These are phyloP conservation scores for Allolobophora icterica DNA, from an alignment of 2,888 invertebrate genomes.

Conservation along the genomic window DNA sequence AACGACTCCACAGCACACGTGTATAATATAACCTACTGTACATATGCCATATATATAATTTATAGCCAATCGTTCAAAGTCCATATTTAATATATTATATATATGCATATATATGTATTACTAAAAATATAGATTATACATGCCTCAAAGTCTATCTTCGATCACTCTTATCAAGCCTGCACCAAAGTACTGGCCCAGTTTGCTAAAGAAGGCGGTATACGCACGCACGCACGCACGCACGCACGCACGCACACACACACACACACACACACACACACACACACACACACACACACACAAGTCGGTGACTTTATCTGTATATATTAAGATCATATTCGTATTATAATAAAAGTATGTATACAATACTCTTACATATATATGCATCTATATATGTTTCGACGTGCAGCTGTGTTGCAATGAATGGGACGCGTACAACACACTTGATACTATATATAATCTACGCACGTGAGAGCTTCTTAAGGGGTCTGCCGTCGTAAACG, in stretches of 20 bases:
- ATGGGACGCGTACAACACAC: not conserved
- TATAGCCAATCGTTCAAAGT: too few species aligned
- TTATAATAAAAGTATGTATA: not conserved
- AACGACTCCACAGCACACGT: not conserved
- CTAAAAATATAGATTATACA: not conserved
- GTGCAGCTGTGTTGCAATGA: not conserved
- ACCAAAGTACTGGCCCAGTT: not conserved
- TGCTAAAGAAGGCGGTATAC: conserved; percentile 4
- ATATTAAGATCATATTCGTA: not conserved
- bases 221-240: not conserved
- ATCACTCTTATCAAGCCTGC: not conserved
- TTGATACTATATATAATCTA: not conserved
- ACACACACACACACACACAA: not conserved
- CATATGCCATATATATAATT: too few species aligned
- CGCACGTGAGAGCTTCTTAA: too few species aligned
- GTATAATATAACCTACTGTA: too few species aligned
- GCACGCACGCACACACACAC: not conserved
- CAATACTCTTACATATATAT: too few species aligned
- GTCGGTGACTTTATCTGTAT: not conserved
- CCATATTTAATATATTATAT: not conserved
- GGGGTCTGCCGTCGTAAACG: too few species aligned
- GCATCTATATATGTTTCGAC: too few species aligned
- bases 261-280: not conserved
- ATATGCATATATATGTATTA: not conserved
- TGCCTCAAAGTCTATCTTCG: not conserved